phyloP scores from a whole-genome alignment of 2,797 vertebrate genomes.

The Schizopygopsis pylzovi region DNA sequence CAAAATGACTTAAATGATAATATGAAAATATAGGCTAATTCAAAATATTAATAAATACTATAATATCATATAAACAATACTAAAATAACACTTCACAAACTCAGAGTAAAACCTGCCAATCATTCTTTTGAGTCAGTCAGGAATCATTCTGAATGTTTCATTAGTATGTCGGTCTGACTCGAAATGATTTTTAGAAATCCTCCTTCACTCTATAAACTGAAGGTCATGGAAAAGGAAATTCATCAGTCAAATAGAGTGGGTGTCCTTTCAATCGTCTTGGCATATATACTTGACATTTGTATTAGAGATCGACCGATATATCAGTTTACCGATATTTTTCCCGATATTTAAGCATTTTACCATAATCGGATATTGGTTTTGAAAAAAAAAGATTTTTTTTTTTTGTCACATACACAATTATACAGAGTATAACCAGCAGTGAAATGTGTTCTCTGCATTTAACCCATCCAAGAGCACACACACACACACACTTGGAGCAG shows the following conservation, averaged over 20 bases:
- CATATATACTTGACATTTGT: background rate
- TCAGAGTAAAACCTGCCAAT: background rate
- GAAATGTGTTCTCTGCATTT: too few relatives aligned
- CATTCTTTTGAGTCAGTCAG: background rate
- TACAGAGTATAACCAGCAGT: too few relatives aligned
- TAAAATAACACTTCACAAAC: background rate
- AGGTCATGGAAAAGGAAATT: background rate
- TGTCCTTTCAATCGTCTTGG: background rate
- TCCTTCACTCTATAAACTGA: background rate
- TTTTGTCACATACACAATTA: too few relatives aligned
- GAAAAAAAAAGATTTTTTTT: too few relatives aligned
- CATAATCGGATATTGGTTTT: too few relatives aligned
- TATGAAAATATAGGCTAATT: background rate
- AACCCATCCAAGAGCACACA: too few relatives aligned
- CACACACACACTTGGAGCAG: too few relatives aligned
- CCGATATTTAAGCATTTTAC: too few relatives aligned
- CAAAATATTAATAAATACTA: background rate
- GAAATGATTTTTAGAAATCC: background rate
- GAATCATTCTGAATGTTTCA: slow-evolving; percentile 4
- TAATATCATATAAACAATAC: background rate
- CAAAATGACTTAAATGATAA: background rate
- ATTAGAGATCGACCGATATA: background rate
- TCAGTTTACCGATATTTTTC: too few relatives aligned
- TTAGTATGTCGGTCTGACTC: background rate
- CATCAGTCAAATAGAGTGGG: background rate